A percentile compares a stretch with the other conserved stretches of the same genome.
Conservation (phyloP, 2,888 invertebrate genomes). For the Drosophila rubida region DNA sequence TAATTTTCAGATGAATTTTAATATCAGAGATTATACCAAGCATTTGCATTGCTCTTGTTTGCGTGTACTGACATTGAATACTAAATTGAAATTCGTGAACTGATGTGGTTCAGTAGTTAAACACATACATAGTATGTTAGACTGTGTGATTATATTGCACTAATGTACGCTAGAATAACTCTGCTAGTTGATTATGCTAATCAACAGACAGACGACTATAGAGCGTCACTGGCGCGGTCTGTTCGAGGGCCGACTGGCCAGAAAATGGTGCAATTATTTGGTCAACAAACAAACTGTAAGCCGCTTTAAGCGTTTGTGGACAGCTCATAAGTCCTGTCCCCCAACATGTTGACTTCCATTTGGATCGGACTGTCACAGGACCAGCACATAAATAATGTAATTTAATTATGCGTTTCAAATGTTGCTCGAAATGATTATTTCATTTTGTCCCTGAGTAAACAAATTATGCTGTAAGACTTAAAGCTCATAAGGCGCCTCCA, state of each 20-base stretch:
- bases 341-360: slow-evolving; percentile 37
- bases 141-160: slow-evolving; percentile 16
- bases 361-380: slow-evolving; percentile 26
- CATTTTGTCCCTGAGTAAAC: slow-evolving; percentile 17
- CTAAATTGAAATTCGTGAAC: slow-evolving; percentile 24
- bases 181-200: slow-evolving; percentile 65
- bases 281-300: slow-evolving; percentile 64
- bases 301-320: slow-evolving; percentile 66
- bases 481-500: slow-evolving; percentile 43
- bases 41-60: slow-evolving; percentile 13
- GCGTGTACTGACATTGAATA: background rate
- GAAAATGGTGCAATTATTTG: slow-evolving; percentile 57
- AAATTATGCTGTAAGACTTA: slow-evolving; percentile 10
- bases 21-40: slow-evolving; percentile 10
- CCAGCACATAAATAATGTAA: slow-evolving; percentile 69
- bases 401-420: slow-evolving; percentile 72
- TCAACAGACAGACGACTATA: slow-evolving; percentile 25
- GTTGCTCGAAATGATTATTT: slow-evolving; percentile 40
- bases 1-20: slow-evolving; percentile 31
- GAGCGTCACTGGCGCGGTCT: background rate
- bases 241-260: slow-evolving; percentile 33
- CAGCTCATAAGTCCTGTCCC: slow-evolving; percentile 43
- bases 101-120: slow-evolving; percentile 14
- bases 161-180: slow-evolving; percentile 40
- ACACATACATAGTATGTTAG: background rate